phyloP scores from a whole-genome alignment of 2,113 vertebrate genomes.

The Quiscalus mexicanus region DNA sequence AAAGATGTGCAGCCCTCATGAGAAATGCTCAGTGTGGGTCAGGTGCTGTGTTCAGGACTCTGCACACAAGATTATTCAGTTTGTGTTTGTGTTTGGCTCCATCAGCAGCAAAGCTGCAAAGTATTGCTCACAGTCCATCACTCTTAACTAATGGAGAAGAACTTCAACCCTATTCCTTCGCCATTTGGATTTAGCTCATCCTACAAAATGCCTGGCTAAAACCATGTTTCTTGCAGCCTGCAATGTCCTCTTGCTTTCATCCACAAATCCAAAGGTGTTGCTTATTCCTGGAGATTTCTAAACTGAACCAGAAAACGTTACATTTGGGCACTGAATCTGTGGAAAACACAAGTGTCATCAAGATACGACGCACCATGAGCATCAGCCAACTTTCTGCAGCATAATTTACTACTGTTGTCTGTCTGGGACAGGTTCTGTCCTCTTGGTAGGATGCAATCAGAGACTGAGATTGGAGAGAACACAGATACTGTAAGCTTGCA shows the following conservation, averaged over 20 bases:
- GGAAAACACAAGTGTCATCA: neutral
- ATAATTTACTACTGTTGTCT: neutral
- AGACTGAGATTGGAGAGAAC: neutral
- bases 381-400: neutral
- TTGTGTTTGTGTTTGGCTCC: neutral
- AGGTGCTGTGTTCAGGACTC: neutral
- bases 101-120: neutral
- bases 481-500: neutral
- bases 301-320: neutral
- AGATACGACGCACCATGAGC: neutral
- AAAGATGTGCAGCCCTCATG: neutral
- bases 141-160: neutral
- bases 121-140: neutral
- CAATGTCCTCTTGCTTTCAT: neutral
- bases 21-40: neutral
- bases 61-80: fast-evolving
- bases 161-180: neutral
- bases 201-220: neutral
- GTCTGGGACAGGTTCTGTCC: neutral
- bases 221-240: neutral
- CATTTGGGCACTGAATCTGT: fast-evolving
- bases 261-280: neutral
- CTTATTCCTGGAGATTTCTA: neutral
- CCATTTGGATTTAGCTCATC: neutral
- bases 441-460: neutral